A percentile compares a stretch with the other conserved stretches of the same genome.
Evolutionary conservation across 2,113 vertebrate species (phyloP).

Genomic region (Tenebrosternarchus preto): DNA sequence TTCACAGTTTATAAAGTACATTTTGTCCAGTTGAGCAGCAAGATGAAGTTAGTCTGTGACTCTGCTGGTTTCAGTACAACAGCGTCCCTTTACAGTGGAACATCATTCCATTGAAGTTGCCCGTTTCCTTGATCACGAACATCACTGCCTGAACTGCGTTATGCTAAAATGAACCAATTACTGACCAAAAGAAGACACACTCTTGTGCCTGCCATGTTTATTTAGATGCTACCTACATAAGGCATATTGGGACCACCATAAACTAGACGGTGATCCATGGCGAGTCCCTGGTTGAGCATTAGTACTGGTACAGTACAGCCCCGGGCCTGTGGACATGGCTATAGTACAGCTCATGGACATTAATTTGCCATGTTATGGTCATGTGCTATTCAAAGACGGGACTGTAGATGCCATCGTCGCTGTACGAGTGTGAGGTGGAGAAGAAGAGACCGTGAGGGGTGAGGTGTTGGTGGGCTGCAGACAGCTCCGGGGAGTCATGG

Average conservation of each 20-base stretch:
- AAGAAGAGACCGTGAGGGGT: conserved; percentile 17
- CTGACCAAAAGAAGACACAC: no score
- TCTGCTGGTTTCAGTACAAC: conserved; percentile 14
- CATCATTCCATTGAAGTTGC: not conserved
- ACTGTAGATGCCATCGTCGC: conserved; percentile 42
- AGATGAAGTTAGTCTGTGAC: conserved; percentile 19
- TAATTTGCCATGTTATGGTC: conserved; percentile 24
- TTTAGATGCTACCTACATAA: not conserved
- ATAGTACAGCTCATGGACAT: conserved; percentile 41
- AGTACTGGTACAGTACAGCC: not conserved
- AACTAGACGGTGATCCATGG: not conserved
- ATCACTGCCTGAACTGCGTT: not conserved
- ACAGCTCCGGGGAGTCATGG: conserved; percentile 66
- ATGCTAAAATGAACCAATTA: not conserved
- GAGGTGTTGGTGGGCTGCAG: conserved; percentile 41
- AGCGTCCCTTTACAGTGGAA: not conserved
- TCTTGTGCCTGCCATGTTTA: not conserved
- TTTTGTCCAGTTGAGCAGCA: conserved; percentile 47
- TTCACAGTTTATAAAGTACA: conserved; percentile 42
- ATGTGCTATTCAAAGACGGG: conserved; percentile 37
- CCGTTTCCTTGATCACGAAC: not conserved
- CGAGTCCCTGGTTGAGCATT: not conserved
- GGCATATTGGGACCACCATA: not conserved
- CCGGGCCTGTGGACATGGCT: conserved; percentile 33
- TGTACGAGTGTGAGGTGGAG: conserved; percentile 35